Base-by-base conservation (phyloP, 1,140 invertebrate species). In the Pomacea maculata region DNA sequence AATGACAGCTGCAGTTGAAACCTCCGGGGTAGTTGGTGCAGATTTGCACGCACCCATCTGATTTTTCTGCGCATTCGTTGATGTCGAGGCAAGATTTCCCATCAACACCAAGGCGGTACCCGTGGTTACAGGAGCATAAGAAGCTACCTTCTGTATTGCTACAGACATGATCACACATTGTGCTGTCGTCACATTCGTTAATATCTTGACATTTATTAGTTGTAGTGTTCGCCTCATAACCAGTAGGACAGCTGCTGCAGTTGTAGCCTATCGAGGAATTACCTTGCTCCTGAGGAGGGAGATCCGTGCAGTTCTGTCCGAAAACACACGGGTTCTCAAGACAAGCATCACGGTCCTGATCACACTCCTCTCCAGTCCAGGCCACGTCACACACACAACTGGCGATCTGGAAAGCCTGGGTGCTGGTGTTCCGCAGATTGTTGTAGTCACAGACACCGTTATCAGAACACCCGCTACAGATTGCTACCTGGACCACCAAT, bases 21-120 rank as follows among this genome's bases (percentile, higher is more conserved):
- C 82, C 83, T 19, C 86, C 87, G 4, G 68, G 17, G 1, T 80
- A 82, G 79, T 89, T 89, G 1, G 83, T 57, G 77, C 88, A 89
- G 0, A 86, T 80, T 61, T 92, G 91, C 79, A 86, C 83, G 83
- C 91, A 92, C 0, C 85, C 85, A 12, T 88, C 88, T 79, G 90
- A 91, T 34, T 86, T 80, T 11, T 81, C 78, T 17, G 84, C 64
- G 75, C 91, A 91, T 81, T 91, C 91, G 77, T 91, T 88, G 12
- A 89, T 77, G 79, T 91, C 90, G 86, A 29, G 14, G 82, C 71
- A 73, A 8, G 71, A 34, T 34, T 0, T 29, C 34, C n/a, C n/a
- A 12, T 73, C 71, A 15, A 52, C 19, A 52, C 21, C 25, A 11
- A 80, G 54, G 21, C 29, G 52, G 52, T 79, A 82, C 4, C 81